A percentile compares a stretch with the other conserved stretches of the same genome.
phyloP scores from a whole-genome alignment of 1,140 invertebrate genomes.

The Tribolium castaneum region DNA sequence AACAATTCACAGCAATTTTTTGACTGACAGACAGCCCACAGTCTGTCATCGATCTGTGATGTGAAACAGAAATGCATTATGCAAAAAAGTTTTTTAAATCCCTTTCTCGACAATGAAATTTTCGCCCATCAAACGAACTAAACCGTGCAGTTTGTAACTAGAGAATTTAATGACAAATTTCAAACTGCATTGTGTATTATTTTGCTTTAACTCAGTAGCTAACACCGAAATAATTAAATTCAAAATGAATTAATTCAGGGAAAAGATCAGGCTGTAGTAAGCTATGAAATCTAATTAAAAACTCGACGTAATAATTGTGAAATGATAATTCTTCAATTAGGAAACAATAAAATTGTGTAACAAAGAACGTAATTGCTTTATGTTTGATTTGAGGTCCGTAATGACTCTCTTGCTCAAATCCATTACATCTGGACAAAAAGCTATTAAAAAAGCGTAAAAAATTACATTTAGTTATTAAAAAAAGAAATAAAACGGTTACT shows the following conservation, averaged over 20 bases:
- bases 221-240: not conserved
- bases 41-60: too few relatives aligned
- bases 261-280: not conserved
- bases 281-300: not conserved
- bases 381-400: not conserved
- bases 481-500: too few relatives aligned
- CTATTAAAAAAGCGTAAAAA: too few relatives aligned
- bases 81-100: too few relatives aligned
- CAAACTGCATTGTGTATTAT: not conserved
- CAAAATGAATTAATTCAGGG: not conserved
- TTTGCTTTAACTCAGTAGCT: not conserved
- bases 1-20: too few relatives aligned
- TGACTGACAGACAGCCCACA: too few relatives aligned
- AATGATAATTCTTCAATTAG: not conserved
- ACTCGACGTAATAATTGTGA: not conserved
- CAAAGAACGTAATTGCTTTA: not conserved
- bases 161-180: not conserved
- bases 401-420: too few relatives aligned
- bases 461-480: too few relatives aligned
- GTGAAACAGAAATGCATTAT: too few relatives aligned
- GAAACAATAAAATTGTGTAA: not conserved
- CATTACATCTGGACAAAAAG: too few relatives aligned
- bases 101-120: too few relatives aligned
- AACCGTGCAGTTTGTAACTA: not conserved
- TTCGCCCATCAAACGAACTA: too few relatives aligned